Base-by-base conservation (phyloP, 1,140 invertebrate genomes). In the Neodiprion pinetum region DNA sequence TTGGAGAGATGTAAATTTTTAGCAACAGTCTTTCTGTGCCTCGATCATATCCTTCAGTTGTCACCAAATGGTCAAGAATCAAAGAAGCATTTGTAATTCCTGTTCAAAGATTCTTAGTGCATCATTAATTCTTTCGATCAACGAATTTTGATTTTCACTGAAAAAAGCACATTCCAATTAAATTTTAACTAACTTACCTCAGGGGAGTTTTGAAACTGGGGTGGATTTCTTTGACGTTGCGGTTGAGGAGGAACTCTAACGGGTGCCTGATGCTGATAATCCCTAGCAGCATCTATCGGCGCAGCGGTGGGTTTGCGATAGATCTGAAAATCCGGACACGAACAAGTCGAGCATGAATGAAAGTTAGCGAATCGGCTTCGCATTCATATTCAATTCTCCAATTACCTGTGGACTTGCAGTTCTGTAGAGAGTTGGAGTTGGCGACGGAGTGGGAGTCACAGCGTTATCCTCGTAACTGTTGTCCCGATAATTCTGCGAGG, bases 381-480 rank as follows among this genome's bases (percentile, higher is more conserved):
- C 28, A 69, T 70, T 53, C 28, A 40, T 2, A 40, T 40, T 40
- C 28, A 40, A 40, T 48, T 65, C 65, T 72, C 48, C 48, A 68
- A 75, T 83, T 73, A 85, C 84, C 66, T 80, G 79, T 53, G 71
- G 77, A 17, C 47, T 67, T 7, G 79, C 47, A 61, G 50, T 81
- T 50, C 88, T 83, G 71, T 85, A 89, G 23, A 86, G 53, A 61
- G 53, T 80, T 14, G 88, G 87, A 1, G 83, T 77, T 1, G 86
- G 85, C 0, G 86, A 83, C 1, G 88, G 88, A 1, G 87, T 87
- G 0, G 88, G 88, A 1, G 88, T 88, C 1, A 89, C 87, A 5
- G 87, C 87, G 71, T 89, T 89, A 70, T 89, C 87, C 67, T 89
- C 87, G 74, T 89, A 88, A 74, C 88, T 89, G 72, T 86, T 88